phyloP scores from a whole-genome alignment of 1,140 invertebrate genomes.

The Pachypsylla venusta region DNA sequence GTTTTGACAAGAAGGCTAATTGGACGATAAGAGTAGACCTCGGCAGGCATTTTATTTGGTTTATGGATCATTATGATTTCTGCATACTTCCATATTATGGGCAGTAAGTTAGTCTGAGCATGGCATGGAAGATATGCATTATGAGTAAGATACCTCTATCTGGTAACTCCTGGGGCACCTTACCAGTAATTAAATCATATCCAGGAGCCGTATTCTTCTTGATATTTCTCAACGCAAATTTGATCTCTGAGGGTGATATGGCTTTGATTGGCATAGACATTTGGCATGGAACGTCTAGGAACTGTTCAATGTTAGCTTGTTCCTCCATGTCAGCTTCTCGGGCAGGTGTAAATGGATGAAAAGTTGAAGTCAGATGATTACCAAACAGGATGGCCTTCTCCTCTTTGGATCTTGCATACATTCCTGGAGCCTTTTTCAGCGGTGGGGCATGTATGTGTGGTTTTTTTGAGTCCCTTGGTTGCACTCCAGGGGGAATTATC shows the following conservation, averaged over 20 bases:
- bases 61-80: no score
- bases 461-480: background rate
- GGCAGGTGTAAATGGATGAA: background rate
- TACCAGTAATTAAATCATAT: no score
- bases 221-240: no score
- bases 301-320: no score
- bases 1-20: conserved; percentile 10
- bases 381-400: background rate
- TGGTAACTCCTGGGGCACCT: no score
- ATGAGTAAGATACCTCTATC: no score
- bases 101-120: conserved; percentile 8
- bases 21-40: conserved; percentile 6
- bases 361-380: background rate
- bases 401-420: background rate
- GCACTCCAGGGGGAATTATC: background rate
- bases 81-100: conserved; percentile 26
- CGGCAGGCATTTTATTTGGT: background rate
- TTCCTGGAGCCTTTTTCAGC: background rate
- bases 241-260: no score
- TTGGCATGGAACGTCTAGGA: no score
- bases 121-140: conserved; percentile 16
- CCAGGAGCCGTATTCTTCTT: no score
- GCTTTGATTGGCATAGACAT: no score
- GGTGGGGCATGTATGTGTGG: background rate
- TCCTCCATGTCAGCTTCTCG: background rate